phyloP scores from a whole-genome alignment of 53 echinoderm and acorn worm species.

The Arbacia lixula region DNA sequence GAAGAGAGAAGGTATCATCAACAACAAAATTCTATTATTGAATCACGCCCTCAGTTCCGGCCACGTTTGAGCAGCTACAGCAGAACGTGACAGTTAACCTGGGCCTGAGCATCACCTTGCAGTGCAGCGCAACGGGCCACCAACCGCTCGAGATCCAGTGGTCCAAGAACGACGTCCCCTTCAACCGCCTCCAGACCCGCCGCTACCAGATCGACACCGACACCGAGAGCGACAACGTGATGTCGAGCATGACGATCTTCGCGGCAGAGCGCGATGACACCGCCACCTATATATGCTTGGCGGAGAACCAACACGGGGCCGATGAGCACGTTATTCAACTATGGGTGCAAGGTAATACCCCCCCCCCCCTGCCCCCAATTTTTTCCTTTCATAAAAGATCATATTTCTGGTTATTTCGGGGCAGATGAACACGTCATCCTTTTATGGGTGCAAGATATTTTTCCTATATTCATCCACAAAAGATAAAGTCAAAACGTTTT shows the following conservation, averaged over 20 bases:
- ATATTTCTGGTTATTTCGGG: too few relatives aligned
- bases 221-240: conserved; percentile 28
- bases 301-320: conserved; percentile 83
- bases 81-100: conserved; percentile 78
- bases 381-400: too few relatives aligned
- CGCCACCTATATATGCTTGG: conserved; percentile 84
- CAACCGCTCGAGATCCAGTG: conserved; percentile 82
- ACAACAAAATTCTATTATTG: too few relatives aligned
- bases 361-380: too few relatives aligned
- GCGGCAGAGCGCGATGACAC: conserved; percentile 76
- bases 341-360: conserved; percentile 89
- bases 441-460: too few relatives aligned
- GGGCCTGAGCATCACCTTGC: conserved; percentile 59
- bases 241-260: conserved; percentile 76
- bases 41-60: too few relatives aligned
- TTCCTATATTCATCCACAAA: too few relatives aligned
- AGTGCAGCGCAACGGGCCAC: conserved; percentile 81
- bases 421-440: too few relatives aligned
- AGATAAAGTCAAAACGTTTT: too few relatives aligned
- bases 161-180: conserved; percentile 84
- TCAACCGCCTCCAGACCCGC: conserved; percentile 63
- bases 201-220: conserved; percentile 68
- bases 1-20: too few relatives aligned
- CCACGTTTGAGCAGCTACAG: conserved; percentile 76
- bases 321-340: conserved; percentile 77